A percentile compares a stretch with the other conserved stretches of the same genome.
Evolutionary conservation across 2,797 vertebrate genomes (phyloP).

Genomic region (Notolabrus celidotus): DNA sequence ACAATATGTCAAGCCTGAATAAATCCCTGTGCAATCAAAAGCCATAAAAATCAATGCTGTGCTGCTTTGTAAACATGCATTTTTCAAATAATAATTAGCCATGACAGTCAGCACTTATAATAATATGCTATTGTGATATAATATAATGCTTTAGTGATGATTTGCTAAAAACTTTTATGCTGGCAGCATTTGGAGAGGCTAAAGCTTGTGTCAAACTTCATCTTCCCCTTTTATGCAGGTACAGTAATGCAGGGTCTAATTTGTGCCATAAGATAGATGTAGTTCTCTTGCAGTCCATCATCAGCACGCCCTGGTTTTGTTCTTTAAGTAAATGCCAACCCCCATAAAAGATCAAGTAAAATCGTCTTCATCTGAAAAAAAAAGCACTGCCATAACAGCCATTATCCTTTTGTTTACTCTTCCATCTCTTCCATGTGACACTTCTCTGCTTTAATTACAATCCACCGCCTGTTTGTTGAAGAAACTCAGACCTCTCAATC

Average conservation of each 20-base stretch:
- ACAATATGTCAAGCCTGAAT: background rate
- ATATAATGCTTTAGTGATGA: constrained; percentile 5
- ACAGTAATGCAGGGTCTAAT: constrained; percentile 24
- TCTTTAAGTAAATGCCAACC: constrained; percentile 14
- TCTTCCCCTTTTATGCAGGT: constrained; percentile 23
- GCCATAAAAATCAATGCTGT: background rate
- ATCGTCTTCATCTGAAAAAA: constrained; percentile 41
- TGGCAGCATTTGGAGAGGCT: background rate
- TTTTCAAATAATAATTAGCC: constrained; percentile 25
- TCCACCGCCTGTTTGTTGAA: constrained; percentile 52
- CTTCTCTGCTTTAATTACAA: constrained; percentile 70
- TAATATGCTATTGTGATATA: too few relatives aligned
- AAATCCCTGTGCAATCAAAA: background rate
- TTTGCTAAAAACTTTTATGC: constrained; percentile 21
- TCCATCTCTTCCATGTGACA: constrained; percentile 59
- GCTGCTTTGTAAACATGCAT: constrained; percentile 1
- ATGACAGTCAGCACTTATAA: constrained; percentile 4
- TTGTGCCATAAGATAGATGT: constrained; percentile 16
- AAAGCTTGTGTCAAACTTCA: constrained; percentile 4
- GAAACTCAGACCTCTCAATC: constrained; percentile 61
- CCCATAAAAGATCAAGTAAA: constrained; percentile 38
- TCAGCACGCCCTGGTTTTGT: constrained; percentile 9
- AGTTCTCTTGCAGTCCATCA: constrained; percentile 4
- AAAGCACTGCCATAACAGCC: constrained; percentile 50
- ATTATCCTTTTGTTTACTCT: constrained; percentile 63